Base-by-base conservation (phyloP, 2,888 invertebrate species). In the Sarcophaga subvicina region DNA sequence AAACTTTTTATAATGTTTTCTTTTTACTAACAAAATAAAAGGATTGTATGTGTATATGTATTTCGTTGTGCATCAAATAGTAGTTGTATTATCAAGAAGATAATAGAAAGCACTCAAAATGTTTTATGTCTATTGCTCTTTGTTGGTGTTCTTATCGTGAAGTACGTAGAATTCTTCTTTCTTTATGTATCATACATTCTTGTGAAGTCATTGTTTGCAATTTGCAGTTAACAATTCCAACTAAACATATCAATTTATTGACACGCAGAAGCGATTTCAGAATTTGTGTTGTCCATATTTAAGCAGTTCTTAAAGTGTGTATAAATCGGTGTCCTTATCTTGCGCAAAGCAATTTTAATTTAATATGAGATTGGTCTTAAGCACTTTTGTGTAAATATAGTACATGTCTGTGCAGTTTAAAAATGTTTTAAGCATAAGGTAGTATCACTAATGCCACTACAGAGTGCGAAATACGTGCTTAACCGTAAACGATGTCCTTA, bases 151-250 rank as follows among this genome's bases (percentile, higher is more conserved):
- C 20, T n/a, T 45, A 69, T 69, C 45, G 22, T 69, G 22, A 67
- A 77, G 67, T 77, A 67, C 67, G 77, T 77, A 67, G 60, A 77
- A 69, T 69, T 45, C 54, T 37, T 3, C 45, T 59, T 59, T 22
- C 60, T 59, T 22, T 22, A 22, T 22, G 20, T 60, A 6, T 6
- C 17, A 25, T 17, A 59, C 67, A 67, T 37, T 37, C 20, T 73
- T 77, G 54, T 67, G 10, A 37, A 59, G 10, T 37, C 37, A 72
- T 66, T 80, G 80, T 80, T 73, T 66, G 67, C 60, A 67, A 73
- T 73, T 80, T 80, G 80, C 73, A 72, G 80, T 80, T 80, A 80
- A 80, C 67, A 80, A 73, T 73, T 49, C 14, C 59, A 22, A 67
- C 47, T 25, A 67, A 66, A 47, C 66, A 14, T 60, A 45, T 66